Conservation (phyloP, 2,113 vertebrate species). For the Henicopernis longicauda region DNA sequence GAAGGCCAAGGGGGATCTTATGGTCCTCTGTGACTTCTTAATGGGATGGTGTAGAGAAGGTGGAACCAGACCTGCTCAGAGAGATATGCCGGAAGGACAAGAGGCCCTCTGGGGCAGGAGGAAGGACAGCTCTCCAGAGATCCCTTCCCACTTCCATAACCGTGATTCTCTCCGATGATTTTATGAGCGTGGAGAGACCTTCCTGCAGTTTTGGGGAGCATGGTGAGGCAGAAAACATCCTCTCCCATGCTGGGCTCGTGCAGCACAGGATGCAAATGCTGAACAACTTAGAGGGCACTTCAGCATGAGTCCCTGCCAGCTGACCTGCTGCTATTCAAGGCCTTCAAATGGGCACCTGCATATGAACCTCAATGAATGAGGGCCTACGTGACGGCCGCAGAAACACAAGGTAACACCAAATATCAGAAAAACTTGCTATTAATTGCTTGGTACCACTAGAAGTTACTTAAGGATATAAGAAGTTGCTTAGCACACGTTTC, state of each 20-base stretch:
- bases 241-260: neutral
- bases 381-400: rapidly evolving
- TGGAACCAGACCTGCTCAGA: neutral
- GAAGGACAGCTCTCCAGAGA: neutral
- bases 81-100: neutral
- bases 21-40: neutral
- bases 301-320: neutral
- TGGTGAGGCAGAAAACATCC: neutral
- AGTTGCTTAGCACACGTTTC: neutral
- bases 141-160: neutral
- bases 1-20: neutral
- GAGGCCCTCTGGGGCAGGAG: neutral
- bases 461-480: neutral
- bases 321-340: neutral
- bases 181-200: neutral
- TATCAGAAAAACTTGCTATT: neutral
- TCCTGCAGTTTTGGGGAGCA: neutral
- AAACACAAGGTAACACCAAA: neutral
- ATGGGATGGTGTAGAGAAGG: neutral
- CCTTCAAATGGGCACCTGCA: neutral
- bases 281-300: neutral
- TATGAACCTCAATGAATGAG: neutral
- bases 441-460: neutral
- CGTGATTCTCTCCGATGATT: rapidly evolving
- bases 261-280: neutral